Conservation (phyloP, 2,797 vertebrate genomes). For the Hozukius guyotensis region DNA sequence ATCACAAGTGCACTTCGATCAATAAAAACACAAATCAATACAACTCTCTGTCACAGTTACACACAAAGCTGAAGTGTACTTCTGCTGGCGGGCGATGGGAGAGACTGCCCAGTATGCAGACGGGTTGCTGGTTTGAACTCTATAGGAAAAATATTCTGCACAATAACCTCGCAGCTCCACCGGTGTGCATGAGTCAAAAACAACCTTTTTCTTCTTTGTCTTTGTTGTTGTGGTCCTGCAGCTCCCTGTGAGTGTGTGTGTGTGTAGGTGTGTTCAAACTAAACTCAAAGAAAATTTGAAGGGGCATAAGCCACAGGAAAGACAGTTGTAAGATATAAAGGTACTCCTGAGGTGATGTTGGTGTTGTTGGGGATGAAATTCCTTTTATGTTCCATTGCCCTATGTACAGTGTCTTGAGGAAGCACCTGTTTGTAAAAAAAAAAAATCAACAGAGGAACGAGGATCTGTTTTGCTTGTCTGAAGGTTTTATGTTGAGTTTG, state of each 20-base stretch:
- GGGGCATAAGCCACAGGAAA: too few relatives aligned
- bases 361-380: too few relatives aligned
- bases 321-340: too few relatives aligned
- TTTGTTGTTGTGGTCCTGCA: background rate
- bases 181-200: background rate
- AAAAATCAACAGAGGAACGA: too few relatives aligned
- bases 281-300: background rate
- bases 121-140: background rate
- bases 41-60: background rate
- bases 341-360: too few relatives aligned
- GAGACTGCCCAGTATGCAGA: background rate
- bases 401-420: too few relatives aligned
- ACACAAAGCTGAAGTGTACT: background rate
- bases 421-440: too few relatives aligned
- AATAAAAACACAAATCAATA: conserved; percentile 14
- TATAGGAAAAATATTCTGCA: background rate
- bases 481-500: too few relatives aligned
- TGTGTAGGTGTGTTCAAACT: background rate
- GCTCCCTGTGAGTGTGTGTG: background rate
- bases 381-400: too few relatives aligned
- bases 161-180: background rate
- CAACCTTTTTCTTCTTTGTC: background rate
- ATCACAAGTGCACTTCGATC: conserved; percentile 12
- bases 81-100: background rate
- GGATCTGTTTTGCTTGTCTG: too few relatives aligned